Evolutionary conservation across 2,113 vertebrate genomes (phyloP), one percentile per base, ranked within the genome.

Genomic region (Chamaetylas fuelleborni): DNA sequence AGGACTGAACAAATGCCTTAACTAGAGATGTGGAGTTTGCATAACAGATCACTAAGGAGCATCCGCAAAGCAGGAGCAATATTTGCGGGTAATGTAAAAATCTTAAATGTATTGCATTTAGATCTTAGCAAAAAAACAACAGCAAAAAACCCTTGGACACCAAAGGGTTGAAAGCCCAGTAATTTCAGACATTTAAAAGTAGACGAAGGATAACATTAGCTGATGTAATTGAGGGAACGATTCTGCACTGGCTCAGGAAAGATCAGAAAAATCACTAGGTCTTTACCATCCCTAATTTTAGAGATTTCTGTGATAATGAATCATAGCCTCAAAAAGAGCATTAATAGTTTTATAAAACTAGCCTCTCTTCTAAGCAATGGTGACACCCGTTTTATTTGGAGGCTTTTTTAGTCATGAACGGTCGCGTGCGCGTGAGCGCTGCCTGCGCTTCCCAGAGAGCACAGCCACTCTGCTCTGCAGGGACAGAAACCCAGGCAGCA

Each of bases 141-240:
- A 48, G 12, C 8, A 29, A 42, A 22, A 66, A 6, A 10, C 6
- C 7, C 22, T 19, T 7, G 5, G 13, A 14, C 7, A n/a, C 29
- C 24, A 3, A 84, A 87, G 6, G 69, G 54, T 38, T 88, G 79
- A 86, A 92, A 95, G 45, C 70, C 23, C 15, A 9, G 53, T 60
- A 67, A 86, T 83, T 94, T 95, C 74, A 69, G 40, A 50, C 58
- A 23, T 65, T 92, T 90, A 54, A 54, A 77, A 90, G 42, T 1
- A 95, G 79, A 82, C 43, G 80, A 88, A 91, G 78, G 78, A 72
- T 67, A 93, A 82, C 62, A 70, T 92, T 88, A 74, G 33, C 34
- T 89, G 71, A 81, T 78, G 43, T 62, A 91, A 91, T 22, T 74
- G 56, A 86, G 28, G 65, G 47, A 94, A 81, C 25, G 65, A 8